Base-by-base conservation (phyloP, 2,797 vertebrate genomes). In the Lindbergichthys nudifrons region DNA sequence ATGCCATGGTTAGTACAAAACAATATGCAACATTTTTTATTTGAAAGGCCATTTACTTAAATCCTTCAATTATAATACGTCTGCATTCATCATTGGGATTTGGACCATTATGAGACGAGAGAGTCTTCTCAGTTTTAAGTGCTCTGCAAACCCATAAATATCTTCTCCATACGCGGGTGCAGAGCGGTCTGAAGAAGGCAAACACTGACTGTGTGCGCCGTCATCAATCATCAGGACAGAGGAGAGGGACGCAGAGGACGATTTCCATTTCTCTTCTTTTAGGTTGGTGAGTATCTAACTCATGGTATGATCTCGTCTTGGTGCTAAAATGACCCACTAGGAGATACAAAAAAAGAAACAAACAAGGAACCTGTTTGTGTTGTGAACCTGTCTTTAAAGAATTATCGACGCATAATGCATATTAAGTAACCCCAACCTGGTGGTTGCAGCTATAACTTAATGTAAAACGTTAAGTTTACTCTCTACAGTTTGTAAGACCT, bases 111-210 rank as follows among this genome's bases (percentile, higher is more conserved):
- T 71, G 47, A 60, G 59, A 63, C 0, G 1, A 56, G 71, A 76
- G 64, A 48, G 65, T 65, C 54, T 80, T 32, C 76, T 92, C 70
- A 74, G 65, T 50, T 71, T 82, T 42, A 84, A 94, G 91, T 89
- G 89, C 85, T 92, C 45, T 48, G 86, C 87, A 94, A 94, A 94
- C 89, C 77, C 64, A 88, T 92, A 90, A 92, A 93, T 84, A 84
- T 90, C 71, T 50, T 56, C 66, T 77, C 74, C 75, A 83, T 77
- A 75, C n/a, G 23, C 59, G 64, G 57, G 64, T 2, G 61, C 5
- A 54, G 86, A 82, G 83, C 52, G 67, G 64, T 50, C 69, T 81
- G 75, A 85, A 87, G 88, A 84, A 87, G 79, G 82, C 89, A 90
- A 93, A 93, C 90, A 92, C 26, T 23, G 65, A 58, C 13, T 85